Evolutionary conservation across 2,888 invertebrate genomes (phyloP).

Genomic region (Phyllotreta cruciferae): DNA sequence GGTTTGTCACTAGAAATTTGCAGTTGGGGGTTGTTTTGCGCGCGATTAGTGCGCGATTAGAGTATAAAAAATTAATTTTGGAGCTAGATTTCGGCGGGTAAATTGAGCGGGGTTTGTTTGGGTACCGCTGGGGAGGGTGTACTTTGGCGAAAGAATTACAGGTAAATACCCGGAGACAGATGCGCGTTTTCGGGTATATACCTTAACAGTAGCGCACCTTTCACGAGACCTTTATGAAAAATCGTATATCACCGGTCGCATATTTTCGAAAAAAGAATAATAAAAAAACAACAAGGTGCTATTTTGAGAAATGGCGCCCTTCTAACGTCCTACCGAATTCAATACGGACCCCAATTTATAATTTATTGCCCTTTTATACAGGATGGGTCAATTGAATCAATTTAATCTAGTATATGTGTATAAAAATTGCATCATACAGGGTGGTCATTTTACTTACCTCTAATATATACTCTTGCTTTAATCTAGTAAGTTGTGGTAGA

Average conservation of each 20-base stretch:
- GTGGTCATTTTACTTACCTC: no score
- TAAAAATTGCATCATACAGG: no score
- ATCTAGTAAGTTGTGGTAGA: no score
- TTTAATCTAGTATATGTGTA: no score
- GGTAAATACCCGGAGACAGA: conserved; percentile 35
- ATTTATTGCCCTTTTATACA: no score
- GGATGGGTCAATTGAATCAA: no score
- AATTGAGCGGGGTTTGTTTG: conserved; percentile 5
- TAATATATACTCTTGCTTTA: no score
- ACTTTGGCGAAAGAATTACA: conserved; percentile 34
- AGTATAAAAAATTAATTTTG: background rate
- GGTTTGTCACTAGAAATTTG: background rate
- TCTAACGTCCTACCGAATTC: no score
- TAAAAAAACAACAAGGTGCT: conserved; percentile 29
- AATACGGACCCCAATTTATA: no score
- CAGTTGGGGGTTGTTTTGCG: background rate
- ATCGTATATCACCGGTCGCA: conserved; percentile 17
- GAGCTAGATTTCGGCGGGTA: background rate
- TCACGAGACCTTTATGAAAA: conserved; percentile 25
- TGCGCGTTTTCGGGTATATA: conserved; percentile 30
- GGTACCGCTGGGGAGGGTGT: conserved; percentile 16
- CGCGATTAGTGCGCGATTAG: background rate
- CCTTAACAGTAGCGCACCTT: conserved; percentile 37
- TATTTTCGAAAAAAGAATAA: conserved; percentile 6
- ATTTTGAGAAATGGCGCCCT: conserved; percentile 36